Percentiles rank a stretch among this genome's conserved stretches.
Evolutionary conservation across 2,888 invertebrate species (phyloP).

Genomic region (Proisotoma minuta): DNA sequence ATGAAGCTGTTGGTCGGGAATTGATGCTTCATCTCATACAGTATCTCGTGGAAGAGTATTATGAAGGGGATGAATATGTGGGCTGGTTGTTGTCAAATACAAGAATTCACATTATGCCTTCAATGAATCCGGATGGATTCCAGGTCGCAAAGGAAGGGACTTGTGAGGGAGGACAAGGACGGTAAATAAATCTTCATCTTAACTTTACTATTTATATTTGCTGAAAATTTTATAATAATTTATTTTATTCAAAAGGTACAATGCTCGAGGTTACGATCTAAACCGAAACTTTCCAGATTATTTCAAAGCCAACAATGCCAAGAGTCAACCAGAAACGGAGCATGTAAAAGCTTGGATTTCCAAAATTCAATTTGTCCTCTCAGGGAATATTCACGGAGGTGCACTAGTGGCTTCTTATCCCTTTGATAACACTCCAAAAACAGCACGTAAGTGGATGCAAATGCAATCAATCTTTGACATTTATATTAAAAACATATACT

Average conservation of each 20-base stretch:
- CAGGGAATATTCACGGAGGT: constrained; percentile 91
- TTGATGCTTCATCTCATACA: constrained; percentile 85
- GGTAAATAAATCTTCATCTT: no score
- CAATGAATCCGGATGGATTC: constrained; percentile 98
- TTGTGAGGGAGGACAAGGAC: constrained; percentile 81
- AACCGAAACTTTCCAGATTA: constrained; percentile 96
- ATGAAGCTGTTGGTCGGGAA: constrained; percentile 93
- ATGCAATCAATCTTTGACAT: no score
- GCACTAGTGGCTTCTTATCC: constrained; percentile 95
- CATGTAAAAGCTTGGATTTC: constrained; percentile 92
- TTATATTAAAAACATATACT: no score
- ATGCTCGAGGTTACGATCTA: constrained; percentile 81
- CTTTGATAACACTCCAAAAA: constrained; percentile 90
- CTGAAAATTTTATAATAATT: background rate
- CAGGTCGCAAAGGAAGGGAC: constrained; percentile 83
- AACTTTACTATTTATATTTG: background rate
- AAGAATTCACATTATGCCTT: constrained; percentile 91
- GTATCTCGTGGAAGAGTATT: constrained; percentile 75
- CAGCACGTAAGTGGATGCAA: no score
- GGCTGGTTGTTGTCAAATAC: constrained; percentile 90
- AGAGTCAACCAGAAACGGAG: constrained; percentile 89
- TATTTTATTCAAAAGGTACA: constrained; percentile 55
- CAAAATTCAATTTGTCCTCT: constrained; percentile 86
- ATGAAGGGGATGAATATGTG: constrained; percentile 70
- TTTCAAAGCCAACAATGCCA: constrained; percentile 80